Evolutionary conservation across 2,113 vertebrate species (phyloP), one percentile per base, ranked within the genome.

Genomic region (Coryphaenoides rupestris): DNA sequence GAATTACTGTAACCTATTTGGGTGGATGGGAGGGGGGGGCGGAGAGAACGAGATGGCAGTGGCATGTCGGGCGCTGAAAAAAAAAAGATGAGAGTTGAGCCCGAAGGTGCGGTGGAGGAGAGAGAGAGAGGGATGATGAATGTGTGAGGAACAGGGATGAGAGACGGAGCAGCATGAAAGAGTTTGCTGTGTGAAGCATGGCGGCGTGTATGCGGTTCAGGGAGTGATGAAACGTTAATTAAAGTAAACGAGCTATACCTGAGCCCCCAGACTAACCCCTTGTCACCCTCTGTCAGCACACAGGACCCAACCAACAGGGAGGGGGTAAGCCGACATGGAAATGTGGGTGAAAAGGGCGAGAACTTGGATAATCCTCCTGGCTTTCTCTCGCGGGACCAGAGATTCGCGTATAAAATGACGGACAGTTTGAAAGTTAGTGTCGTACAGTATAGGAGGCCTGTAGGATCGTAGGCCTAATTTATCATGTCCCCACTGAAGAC

Each of bases 141-240:
- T 82, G 79, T 77, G 82, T 67, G 68, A 77, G 60, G 77, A 80
- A 65, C 66, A 60, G 60, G 77, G 68, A 82, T 78, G 72, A 84
- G 80, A 84, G 77, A 85, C 80, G 72, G 65, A 82, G 83, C 80
- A 77, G 79, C 83, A 75, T 86, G 75, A 70, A 86, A 74, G 77
- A 76, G 73, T 68, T 58, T 59, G 55, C 57, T 17, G 21, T n/a
- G 49, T 5, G 40, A 57, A 75, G 60, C 63, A 33, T 21, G 23
- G 55, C 19, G n/a, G n/a, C n/a, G n/a, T n/a, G 55, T 23, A 77
- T 23, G 74, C 72, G 68, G 65, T 84, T 86, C 79, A 66, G 73
- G 79, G 82, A 75, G 83, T 87, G 90, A 89, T 89, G 87, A 89
- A 87, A 86, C 82, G 78, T 87, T 90, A 86, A 89, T 88, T 88